Conservation (phyloP, 2,113 vertebrate genomes). For the Lepus americanus region DNA sequence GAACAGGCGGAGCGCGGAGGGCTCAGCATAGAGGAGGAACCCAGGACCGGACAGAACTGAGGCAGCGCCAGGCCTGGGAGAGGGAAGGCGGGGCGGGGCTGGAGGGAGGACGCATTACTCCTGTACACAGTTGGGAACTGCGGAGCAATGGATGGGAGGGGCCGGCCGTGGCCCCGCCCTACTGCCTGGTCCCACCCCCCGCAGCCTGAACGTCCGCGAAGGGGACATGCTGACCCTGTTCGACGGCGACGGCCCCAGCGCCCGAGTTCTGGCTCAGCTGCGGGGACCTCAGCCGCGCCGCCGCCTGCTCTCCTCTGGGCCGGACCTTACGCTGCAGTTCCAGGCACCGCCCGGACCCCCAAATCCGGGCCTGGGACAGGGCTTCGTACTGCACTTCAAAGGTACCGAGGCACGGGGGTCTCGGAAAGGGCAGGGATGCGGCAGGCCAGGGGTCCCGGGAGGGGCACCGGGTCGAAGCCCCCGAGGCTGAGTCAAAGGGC, state of each 20-base stretch:
- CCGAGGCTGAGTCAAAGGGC: background rate
- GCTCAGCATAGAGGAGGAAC: background rate
- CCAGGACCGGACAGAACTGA: background rate
- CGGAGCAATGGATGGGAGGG: background rate
- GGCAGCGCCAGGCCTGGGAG: background rate
- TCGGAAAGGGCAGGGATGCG: background rate
- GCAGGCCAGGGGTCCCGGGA: background rate
- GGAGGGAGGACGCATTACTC: background rate
- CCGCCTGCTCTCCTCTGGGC: conserved; percentile 92
- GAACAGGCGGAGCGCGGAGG: too few relatives aligned
- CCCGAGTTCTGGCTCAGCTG: conserved; percentile 94
- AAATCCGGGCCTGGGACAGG: conserved; percentile 92
- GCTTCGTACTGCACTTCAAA: conserved; percentile 94
- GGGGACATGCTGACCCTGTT: conserved; percentile 94
- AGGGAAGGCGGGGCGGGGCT: background rate
- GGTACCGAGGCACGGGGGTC: conserved; percentile 83
- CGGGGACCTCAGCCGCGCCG: conserved; percentile 93
- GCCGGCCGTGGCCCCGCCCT: accelerated
- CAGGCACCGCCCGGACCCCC: conserved; percentile 93
- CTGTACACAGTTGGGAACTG: background rate
- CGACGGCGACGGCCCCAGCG: conserved; percentile 92
- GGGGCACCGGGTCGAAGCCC: background rate
- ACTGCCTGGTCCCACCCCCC: background rate
- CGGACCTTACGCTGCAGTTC: conserved; percentile 95
- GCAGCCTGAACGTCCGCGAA: conserved; percentile 94